Base-by-base conservation (phyloP, 2,888 invertebrate genomes). In the Nomada flava region DNA sequence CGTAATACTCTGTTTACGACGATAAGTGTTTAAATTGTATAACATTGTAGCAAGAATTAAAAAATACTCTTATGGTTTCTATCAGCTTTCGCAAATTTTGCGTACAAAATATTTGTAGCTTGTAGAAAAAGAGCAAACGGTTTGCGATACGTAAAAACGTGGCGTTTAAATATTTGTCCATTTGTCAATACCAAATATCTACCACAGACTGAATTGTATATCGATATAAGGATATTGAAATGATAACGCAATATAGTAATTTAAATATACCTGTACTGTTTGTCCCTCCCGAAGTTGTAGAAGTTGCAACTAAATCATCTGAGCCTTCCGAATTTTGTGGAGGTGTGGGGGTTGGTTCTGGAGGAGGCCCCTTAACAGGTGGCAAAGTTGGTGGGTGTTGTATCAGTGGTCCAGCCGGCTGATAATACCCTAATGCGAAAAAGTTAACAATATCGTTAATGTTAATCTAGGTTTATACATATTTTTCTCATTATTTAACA, bases 381-480 rank as follows among this genome's bases (percentile, higher is more conserved):
- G 88, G 88, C 88, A 92, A 89, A 91, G 95, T 95, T 87, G 95
- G 91, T 76, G 94, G 92, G 89, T 94, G 93, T 87, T 94, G 93
- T 91, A 98, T 98, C 94, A 98, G 95, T 89, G 98, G 98, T 86
- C 98, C 98, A 90, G 98, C 98, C 90, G 98, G 98, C 95, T 98
- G 98, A 95, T 98, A 98, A 94, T 97, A 98, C 93, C 98, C 98
- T 98, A 0, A 64, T 60, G 57, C 68, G 59, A 68, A 29, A n/a
- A 29, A n/a, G 60, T 36, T 5, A 53, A 63, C 2, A 55, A 42
- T 1, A 29, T 67, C 29, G 52, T 26, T 29, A 52, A 47, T 18
- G 18, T 47, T 36, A 47, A 26, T 47, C 15, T 50, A 65, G 0
- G 10, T 10, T 53, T 36, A 26, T 59, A 36, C 36, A 36, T 36